These are phyloP conservation scores for Mycalesis mineus DNA, from an alignment of 2,888 invertebrate species.

Conservation along the genomic window DNA sequence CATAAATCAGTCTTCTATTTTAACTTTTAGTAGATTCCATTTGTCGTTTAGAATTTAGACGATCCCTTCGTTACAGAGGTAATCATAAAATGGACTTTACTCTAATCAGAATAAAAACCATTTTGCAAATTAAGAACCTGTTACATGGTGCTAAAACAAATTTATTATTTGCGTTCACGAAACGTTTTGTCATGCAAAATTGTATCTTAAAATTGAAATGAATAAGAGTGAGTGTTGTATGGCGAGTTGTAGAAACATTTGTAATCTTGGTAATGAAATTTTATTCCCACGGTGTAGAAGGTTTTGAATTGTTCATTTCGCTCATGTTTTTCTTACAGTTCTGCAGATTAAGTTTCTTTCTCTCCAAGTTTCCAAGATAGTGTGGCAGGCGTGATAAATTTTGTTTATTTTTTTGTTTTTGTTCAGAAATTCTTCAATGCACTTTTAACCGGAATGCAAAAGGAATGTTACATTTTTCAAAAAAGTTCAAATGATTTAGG, in stretches of 20 bases:
- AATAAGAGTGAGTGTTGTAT: not conserved
- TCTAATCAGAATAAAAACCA: conserved; percentile 1
- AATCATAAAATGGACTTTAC: conserved; percentile 4
- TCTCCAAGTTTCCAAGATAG: not conserved
- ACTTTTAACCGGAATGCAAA: not conserved
- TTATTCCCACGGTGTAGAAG: conserved; percentile 14
- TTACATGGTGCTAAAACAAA: not conserved
- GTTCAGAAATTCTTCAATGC: not conserved
- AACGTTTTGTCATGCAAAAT: not conserved
- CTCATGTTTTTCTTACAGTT: conserved; percentile 13
- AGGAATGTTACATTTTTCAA: not conserved
- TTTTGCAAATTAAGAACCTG: conserved; percentile 13
- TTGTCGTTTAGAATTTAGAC: conserved; percentile 3
- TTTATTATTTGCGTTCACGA: not conserved
- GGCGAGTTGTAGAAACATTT: not conserved
- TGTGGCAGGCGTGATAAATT: conserved; percentile 6
- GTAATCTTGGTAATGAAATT: conserved; percentile 9
- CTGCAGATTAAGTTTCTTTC: conserved; percentile 12
- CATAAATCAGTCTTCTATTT: conserved; percentile 13
- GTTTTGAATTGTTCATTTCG: conserved; percentile 13
- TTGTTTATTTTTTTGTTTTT: not conserved
- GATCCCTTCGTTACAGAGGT: not conserved
- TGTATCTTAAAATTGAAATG: not conserved
- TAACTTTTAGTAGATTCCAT: conserved; percentile 6
- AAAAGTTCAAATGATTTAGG: not conserved